Evolutionary conservation across 2,797 vertebrate genomes (phyloP), one percentile per base, ranked within the genome.

Genomic region (Alectoris magna): DNA sequence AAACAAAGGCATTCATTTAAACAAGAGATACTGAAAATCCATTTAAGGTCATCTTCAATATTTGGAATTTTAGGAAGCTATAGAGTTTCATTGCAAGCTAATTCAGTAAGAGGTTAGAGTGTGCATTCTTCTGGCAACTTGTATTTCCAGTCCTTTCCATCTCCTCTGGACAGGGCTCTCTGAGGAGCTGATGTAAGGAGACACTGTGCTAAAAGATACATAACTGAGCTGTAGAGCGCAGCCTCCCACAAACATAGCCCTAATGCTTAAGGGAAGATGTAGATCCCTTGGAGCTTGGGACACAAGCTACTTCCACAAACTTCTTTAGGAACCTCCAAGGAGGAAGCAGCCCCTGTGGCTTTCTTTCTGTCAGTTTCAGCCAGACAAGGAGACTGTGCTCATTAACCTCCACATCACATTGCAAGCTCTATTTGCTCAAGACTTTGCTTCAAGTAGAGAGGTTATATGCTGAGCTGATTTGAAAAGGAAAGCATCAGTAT

Each of bases 401-500:
- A 17, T 89, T 82, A 79, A 56, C 85, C 70, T 90, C 88, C 80
- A 63, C 46, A 81, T 89, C 75, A 48, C 55, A 41, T 56, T 84
- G 60, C 43, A 64, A 79, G 56, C 55, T 78, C 83, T 84, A 0
- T 95, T 94, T 94, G 79, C 67, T 92, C 46, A 63, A 71, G 83
- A 70, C 27, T 80, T 80, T 51, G 18, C 72, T 83, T 76, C 84
- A 89, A 93, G 46, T 34, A 69, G 21, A 49, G 64, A 77, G 24
- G 66, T 64, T 90, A 68, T 73, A 27, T 10, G 77, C 60, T 46
- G 73, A 84, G 58, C 51, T 22, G 24, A 43, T 87, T 63, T 91
- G 84, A 77, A 81, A 74, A 58, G 74, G 70, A 88, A 84, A 68
- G 41, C 72, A 56, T 93, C 90, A 66, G 29, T 84, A 56, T 91